phyloP scores from a whole-genome alignment of 2,113 vertebrate species.

The Azemiops feae region DNA sequence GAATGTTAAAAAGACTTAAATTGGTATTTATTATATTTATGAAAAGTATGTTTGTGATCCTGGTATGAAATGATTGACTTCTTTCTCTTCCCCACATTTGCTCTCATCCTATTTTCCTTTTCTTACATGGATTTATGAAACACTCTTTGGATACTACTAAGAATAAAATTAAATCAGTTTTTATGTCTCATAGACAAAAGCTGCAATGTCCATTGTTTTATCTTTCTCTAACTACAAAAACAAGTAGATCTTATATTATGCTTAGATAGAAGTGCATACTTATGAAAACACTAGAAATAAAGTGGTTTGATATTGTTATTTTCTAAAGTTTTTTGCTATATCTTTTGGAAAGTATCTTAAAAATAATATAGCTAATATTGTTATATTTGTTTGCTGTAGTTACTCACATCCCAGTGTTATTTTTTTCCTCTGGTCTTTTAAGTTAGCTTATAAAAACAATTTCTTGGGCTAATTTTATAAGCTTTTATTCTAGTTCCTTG shows the following conservation, averaged over 20 bases:
- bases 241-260: not conserved
- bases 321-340: not conserved
- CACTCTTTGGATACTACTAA: not conserved
- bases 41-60: constrained; percentile 28
- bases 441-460: constrained; percentile 20
- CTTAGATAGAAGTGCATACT: not conserved
- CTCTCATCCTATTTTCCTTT: not conserved
- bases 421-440: constrained; percentile 2
- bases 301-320: not conserved
- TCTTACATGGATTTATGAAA: not conserved
- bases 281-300: not conserved
- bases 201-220: not conserved
- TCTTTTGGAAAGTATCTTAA: not conserved
- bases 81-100: not conserved
- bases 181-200: fast-evolving
- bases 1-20: constrained; percentile 30
- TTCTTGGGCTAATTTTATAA: constrained; percentile 44
- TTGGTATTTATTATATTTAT: constrained; percentile 18
- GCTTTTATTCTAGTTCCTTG: constrained; percentile 30
- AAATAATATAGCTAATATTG: not conserved
- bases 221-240: not conserved
- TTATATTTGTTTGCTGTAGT: not conserved
- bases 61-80: not conserved
- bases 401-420: not conserved
- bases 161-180: not conserved